Evolutionary conservation across 2,888 invertebrate genomes (phyloP).

Genomic region (Linnaemya tessellans): DNA sequence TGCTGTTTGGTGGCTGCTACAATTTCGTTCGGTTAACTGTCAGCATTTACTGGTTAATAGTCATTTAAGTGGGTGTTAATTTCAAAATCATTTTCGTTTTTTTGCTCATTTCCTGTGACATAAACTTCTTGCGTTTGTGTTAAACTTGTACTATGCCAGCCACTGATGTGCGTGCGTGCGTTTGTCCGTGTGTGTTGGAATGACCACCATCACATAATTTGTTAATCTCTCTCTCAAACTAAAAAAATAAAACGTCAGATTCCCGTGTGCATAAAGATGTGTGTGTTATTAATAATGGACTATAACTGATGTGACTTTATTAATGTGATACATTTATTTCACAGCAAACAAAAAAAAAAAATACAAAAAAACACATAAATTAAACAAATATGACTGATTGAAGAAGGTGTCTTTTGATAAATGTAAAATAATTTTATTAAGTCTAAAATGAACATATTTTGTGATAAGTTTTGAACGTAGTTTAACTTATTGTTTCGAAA

Average conservation of each 20-base stretch:
- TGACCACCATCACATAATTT: constrained; percentile 63
- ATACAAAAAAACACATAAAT: constrained; percentile 15
- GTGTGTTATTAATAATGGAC: constrained; percentile 36
- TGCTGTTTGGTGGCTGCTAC: constrained; percentile 29
- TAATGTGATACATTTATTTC: constrained; percentile 59
- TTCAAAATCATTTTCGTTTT: constrained; percentile 52
- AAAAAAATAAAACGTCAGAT: not conserved
- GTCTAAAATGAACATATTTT: constrained; percentile 58
- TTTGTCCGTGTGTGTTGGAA: constrained; percentile 39
- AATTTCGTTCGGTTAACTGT: constrained; percentile 50
- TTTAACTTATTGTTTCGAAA: constrained; percentile 26
- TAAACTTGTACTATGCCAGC: not conserved
- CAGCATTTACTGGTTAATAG: constrained; percentile 72
- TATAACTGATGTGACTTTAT: constrained; percentile 64
- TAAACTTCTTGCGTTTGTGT: constrained; percentile 12
- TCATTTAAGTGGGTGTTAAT: constrained; percentile 75
- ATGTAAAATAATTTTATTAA: constrained; percentile 51
- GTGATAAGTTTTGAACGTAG: constrained; percentile 68
- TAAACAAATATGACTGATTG: constrained; percentile 64
- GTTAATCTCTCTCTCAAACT: constrained; percentile 47
- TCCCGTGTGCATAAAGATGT: constrained; percentile 3
- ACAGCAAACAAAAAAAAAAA: constrained; percentile 6
- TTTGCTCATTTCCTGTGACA: not conserved
- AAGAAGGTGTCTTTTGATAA: constrained; percentile 56
- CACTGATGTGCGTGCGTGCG: too few species aligned